Evolutionary conservation across 1,140 invertebrate genomes (phyloP), one percentile per base, ranked within the genome.

Genomic region (Dinothrombium tinctorium): DNA sequence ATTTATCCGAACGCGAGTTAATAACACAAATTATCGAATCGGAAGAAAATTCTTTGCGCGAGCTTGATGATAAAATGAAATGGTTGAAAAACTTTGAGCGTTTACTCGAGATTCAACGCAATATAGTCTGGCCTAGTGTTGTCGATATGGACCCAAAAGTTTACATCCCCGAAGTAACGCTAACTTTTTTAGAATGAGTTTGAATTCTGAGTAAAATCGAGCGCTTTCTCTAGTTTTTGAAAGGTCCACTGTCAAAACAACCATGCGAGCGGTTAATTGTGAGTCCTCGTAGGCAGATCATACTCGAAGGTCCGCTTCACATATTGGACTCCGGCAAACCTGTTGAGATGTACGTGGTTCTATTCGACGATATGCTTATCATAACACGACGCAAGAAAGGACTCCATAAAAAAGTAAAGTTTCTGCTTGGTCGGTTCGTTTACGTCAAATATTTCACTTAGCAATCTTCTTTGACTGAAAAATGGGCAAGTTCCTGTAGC

Each of bases 71-170:
- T 43, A 73, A 72, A 53, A 72, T 74, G 61, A 68, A 69, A 51
- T 74, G 71, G 72, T 53, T 74, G 35, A 72, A 73, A 48, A 74
- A 74, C 52, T 74, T 72, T 58, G 72, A 75, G 49, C 54, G 72
- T 26, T 57, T 74, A 3, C 61, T 74, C 44, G 72, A 73, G 52
- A 71, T 74, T 33, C 72, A 75, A 52, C 58, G 63, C 22, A 71
- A 69, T 48, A 63, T 74, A 22, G 58, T 71, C 1, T 74, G 72
- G 72, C 72, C 72, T 6, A 58, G 68, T 8, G 66, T 75, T 11
- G 54, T 63, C 11, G 72, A 74, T 48, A 51, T 74, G 31, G 72
- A 74, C 45, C 65, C 69, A 1, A 67, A 69, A 50, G 60, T 65
- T 14, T 73, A 63, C 54, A 62, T 75, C 44, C 72, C 72, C 32